Conservation (phyloP, 2,113 vertebrate species). For the Equus przewalskii region DNA sequence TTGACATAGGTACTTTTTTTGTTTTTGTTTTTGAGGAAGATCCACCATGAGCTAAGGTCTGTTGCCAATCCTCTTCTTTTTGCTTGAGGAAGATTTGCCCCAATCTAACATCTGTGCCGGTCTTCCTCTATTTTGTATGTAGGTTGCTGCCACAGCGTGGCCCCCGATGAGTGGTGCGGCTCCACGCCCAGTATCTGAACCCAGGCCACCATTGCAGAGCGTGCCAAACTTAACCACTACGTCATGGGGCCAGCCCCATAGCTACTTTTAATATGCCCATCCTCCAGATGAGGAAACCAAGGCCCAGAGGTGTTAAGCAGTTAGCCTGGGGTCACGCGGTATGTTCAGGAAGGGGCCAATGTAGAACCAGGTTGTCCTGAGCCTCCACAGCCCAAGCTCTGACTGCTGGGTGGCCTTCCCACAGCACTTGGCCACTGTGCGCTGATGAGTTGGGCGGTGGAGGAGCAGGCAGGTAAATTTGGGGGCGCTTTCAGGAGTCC, state of each 20-base stretch:
- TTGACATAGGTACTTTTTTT: neutral
- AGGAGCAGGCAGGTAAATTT: neutral
- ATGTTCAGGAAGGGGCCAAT: neutral
- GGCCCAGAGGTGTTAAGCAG: neutral
- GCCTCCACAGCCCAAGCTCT: neutral
- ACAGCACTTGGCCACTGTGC: neutral
- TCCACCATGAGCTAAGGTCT: too few relatives aligned
- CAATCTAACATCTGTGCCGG: too few relatives aligned
- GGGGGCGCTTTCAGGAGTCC: neutral
- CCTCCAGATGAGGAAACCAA: conserved; percentile 17
- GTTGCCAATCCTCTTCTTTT: too few relatives aligned
- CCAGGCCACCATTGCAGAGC: too few relatives aligned
- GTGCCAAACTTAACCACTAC: too few relatives aligned
- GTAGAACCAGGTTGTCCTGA: neutral
- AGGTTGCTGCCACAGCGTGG: too few relatives aligned
- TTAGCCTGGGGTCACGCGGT: neutral
- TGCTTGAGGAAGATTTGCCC: too few relatives aligned
- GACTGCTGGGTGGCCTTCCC: neutral
- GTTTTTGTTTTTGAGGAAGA: too few relatives aligned
- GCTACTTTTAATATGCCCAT: neutral
- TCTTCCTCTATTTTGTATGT: too few relatives aligned
- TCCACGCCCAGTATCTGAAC: too few relatives aligned
- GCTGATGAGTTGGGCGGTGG: neutral
- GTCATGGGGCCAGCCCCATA: neutral
- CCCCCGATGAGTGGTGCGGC: too few relatives aligned